Evolutionary conservation across 2,888 invertebrate genomes (phyloP), one percentile per base, ranked within the genome.

Genomic region (Drepana falcataria): DNA sequence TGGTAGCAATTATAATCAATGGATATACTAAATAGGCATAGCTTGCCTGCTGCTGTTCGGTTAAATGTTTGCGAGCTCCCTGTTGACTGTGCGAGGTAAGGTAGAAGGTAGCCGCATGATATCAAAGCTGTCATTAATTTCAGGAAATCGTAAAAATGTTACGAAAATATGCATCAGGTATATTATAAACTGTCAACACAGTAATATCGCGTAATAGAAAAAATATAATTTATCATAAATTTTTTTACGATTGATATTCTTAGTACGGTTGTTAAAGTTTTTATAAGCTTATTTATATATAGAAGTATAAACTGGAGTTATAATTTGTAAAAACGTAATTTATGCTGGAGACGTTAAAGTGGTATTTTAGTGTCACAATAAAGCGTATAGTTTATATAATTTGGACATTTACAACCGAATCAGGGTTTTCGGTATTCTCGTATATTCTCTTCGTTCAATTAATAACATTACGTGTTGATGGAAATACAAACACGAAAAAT

Each of bases 201-300:
- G 4, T 33, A 33, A 34, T 5, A 37, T 3, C 37, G 37, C 5
- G 37, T 37, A 37, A 4, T 9, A 44, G 9, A 0, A 44, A 9
- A 9, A 44, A 44, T 44, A 44, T 9, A 41, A 34, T 6, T 2
- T 41, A 51, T 33, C n/a, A 33, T 2, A 44, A 33, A 48, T 21
- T 21, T 21, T 21, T 48, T 52, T 48, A 54, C 48, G 48, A 54
- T 51, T 52, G 9, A 52, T 48, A 48, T 49, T 48, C 49, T 49
- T 52, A 37, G 44, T 34, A 4, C 41, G 44, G 44, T 35, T 44
- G 49, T 55, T 49, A 34, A 55, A 33, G 52, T 55, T 51, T 49
- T 51, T 33, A 40, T 51, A 21, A 7, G 21, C 21, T 21, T 21
- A 21, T 21, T 21, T 21, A 21, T 21, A 21, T 21, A 21, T 21